Conservation (phyloP, 2,113 vertebrate species). For the Labeo catla region DNA sequence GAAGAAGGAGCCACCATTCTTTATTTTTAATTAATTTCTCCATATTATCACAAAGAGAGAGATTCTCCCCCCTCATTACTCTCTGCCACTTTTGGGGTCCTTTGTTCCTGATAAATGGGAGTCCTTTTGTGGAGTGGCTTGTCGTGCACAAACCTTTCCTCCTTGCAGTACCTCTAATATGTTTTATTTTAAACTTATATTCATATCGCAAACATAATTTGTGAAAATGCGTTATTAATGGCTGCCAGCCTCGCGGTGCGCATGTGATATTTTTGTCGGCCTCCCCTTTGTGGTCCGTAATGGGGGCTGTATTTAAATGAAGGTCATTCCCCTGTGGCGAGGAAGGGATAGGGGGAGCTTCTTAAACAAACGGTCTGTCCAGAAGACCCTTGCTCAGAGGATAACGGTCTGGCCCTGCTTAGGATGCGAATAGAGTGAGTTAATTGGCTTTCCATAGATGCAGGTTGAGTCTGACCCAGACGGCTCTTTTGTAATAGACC, state of each 20-base stretch:
- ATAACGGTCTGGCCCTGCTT: slow-evolving; percentile 24
- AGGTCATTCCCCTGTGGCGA: slow-evolving; percentile 22
- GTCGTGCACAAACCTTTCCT: background rate
- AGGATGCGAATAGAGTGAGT: slow-evolving; percentile 35
- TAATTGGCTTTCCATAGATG: slow-evolving; percentile 60
- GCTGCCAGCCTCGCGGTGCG: background rate
- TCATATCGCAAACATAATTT: slow-evolving; percentile 3
- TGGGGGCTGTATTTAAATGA: slow-evolving; percentile 46
- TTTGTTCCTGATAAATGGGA: slow-evolving; percentile 79
- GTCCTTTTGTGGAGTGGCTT: slow-evolving; percentile 56
- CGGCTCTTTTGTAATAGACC: slow-evolving; percentile 49
- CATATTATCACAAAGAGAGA: slow-evolving; percentile 71
- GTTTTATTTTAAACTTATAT: slow-evolving; percentile 35
- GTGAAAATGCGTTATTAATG: slow-evolving; percentile 23
- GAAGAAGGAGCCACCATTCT: slow-evolving; percentile 73
- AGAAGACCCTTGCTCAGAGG: slow-evolving; percentile 51
- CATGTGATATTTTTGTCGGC: slow-evolving; percentile 1
- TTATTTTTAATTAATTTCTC: slow-evolving; percentile 84
- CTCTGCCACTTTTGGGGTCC: slow-evolving; percentile 72
- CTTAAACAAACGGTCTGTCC: slow-evolving; percentile 56
- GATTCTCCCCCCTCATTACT: slow-evolving; percentile 72
- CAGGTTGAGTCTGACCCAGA: slow-evolving; percentile 54
- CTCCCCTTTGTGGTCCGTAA: slow-evolving; percentile 36
- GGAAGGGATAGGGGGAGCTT: slow-evolving; percentile 42
- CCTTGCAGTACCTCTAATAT: background rate